Conservation (phyloP, 2,888 invertebrate species). For the Trimorus sp. region DNA sequence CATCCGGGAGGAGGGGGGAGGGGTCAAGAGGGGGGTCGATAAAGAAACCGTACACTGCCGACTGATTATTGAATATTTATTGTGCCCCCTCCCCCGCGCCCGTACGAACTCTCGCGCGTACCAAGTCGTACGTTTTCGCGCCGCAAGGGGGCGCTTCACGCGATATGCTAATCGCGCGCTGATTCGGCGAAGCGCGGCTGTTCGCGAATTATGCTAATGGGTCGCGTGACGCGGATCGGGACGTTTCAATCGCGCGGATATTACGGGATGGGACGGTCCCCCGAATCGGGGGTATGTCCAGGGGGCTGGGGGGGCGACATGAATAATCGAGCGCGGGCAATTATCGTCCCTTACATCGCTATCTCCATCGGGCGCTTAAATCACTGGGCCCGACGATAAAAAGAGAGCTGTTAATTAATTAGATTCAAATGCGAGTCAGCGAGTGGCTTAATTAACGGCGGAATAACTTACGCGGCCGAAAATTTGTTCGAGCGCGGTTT, state of each 20-base stretch:
- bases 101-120: too few relatives aligned
- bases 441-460: conserved; percentile 37
- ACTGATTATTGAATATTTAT: conserved; percentile 68
- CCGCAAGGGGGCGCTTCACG: not conserved
- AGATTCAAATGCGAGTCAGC: conserved; percentile 54
- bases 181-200: conserved; percentile 11
- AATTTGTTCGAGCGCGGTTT: not conserved
- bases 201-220: conserved; percentile 35
- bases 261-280: too few relatives aligned
- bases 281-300: too few relatives aligned
- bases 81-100: conserved; percentile 3
- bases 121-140: not conserved
- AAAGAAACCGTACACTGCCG: conserved; percentile 62
- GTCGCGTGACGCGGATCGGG: conserved; percentile 1
- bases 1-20: conserved; percentile 46
- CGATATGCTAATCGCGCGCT: conserved; percentile 3
- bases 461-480: conserved; percentile 26
- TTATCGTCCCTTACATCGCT: conserved; percentile 35
- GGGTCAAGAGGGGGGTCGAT: conserved; percentile 26
- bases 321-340: conserved; percentile 35
- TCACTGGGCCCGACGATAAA: conserved; percentile 8
- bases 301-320: not conserved
- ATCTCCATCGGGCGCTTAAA: conserved; percentile 46
- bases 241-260: conserved; percentile 15
- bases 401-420: conserved; percentile 42